phyloP scores from a whole-genome alignment of 2,888 invertebrate genomes.

The Ceramica pisi region DNA sequence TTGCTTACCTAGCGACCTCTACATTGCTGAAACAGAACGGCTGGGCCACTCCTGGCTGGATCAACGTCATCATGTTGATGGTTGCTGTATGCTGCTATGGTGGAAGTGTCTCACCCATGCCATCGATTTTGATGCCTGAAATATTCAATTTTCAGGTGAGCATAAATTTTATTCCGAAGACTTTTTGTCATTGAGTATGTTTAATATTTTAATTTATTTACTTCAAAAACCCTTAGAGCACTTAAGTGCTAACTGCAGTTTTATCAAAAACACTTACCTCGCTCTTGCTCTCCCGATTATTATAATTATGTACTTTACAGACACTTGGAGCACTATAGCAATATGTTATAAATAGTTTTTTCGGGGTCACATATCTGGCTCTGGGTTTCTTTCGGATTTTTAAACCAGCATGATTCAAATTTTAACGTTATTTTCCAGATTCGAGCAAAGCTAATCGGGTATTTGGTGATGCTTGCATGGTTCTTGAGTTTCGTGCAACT shows the following conservation, averaged over 20 bases:
- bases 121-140: slow-evolving; percentile 78
- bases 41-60: slow-evolving; percentile 68
- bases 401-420: no score
- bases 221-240: no score
- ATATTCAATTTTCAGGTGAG: slow-evolving; percentile 78
- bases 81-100: slow-evolving; percentile 69
- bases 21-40: slow-evolving; percentile 65
- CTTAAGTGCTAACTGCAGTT: no score
- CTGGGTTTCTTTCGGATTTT: no score
- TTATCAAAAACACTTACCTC: no score
- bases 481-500: slow-evolving; percentile 71
- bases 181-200: no score
- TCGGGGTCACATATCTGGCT: no score
- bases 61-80: slow-evolving; percentile 70
- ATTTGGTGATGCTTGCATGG: slow-evolving; percentile 73
- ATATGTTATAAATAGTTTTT: background rate
- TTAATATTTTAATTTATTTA: no score
- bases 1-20: slow-evolving; percentile 65
- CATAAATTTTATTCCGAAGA: background rate
- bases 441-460: slow-evolving; percentile 75
- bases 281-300: no score
- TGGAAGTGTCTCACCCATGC: slow-evolving; percentile 72
- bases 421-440: slow-evolving; percentile 69
- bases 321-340: no score
- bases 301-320: no score